Percentiles rank a stretch among this genome's conserved stretches.
Conservation (phyloP, 2,113 vertebrate species). For the Columbina picui region DNA sequence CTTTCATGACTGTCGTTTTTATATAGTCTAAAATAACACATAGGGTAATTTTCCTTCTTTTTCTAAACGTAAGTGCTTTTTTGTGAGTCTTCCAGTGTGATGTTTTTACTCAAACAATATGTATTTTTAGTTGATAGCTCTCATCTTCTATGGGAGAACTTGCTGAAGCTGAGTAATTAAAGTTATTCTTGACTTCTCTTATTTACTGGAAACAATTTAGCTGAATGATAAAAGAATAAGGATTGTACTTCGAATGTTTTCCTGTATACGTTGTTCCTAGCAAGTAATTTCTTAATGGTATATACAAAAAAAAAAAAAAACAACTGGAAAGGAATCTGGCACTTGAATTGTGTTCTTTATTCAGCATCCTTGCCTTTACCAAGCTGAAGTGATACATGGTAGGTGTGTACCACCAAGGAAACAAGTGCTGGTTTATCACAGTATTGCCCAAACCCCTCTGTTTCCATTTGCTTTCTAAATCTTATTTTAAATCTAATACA, state of each 20-base stretch:
- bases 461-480: neutral
- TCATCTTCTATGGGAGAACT: constrained; percentile 33
- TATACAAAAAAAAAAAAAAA: neutral
- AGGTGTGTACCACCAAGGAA: neutral
- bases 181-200: constrained; percentile 57
- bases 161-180: constrained; percentile 60
- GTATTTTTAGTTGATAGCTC: neutral
- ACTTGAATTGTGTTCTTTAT: neutral
- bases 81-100: neutral
- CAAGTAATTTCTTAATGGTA: constrained; percentile 27
- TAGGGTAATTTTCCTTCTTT: constrained; percentile 16
- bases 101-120: neutral
- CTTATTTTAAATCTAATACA: neutral
- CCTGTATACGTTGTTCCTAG: neutral
- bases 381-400: neutral
- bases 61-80: neutral
- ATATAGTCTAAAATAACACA: constrained; percentile 11
- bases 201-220: constrained; percentile 39
- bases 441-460: neutral
- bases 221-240: constrained; percentile 33
- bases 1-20: neutral
- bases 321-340: neutral
- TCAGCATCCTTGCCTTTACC: neutral
- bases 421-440: neutral
- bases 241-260: constrained; percentile 17